Conservation (phyloP, 2,888 invertebrate species). For the Labia minor region DNA sequence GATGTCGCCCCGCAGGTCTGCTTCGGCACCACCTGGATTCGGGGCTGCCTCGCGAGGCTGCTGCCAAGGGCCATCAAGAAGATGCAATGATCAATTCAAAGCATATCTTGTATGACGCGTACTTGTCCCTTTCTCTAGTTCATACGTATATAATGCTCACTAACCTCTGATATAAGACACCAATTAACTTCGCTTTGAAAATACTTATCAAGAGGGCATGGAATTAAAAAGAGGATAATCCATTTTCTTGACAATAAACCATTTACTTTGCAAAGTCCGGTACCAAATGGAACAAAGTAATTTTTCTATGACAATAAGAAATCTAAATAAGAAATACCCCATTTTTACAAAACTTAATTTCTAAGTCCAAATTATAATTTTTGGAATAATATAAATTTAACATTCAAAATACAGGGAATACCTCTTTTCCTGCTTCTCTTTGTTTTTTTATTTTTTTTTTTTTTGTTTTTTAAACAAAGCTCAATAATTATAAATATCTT, state of each 20-base stretch:
- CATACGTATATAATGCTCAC: background rate
- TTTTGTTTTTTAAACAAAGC: background rate
- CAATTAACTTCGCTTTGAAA: conserved; percentile 8
- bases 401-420: too few species aligned
- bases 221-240: too few species aligned
- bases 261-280: too few species aligned
- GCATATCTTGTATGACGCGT: background rate
- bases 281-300: too few species aligned
- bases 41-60: background rate
- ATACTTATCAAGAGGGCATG: background rate
- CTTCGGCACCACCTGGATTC: background rate
- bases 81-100: background rate
- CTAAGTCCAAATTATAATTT: background rate
- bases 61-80: background rate
- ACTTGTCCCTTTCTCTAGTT: background rate
- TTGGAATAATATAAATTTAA: background rate
- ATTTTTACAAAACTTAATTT: too few species aligned
- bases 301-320: too few species aligned
- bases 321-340: too few species aligned
- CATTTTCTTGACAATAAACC: too few species aligned
- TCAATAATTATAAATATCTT: background rate
- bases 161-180: conserved; percentile 2
- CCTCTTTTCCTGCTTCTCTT: too few species aligned
- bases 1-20: conserved; percentile 9
- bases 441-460: too few species aligned